A percentile compares a stretch with the other conserved stretches of the same genome.
Evolutionary conservation across 2,113 vertebrate genomes (phyloP).

Genomic region (Thalassoma bifasciatum): DNA sequence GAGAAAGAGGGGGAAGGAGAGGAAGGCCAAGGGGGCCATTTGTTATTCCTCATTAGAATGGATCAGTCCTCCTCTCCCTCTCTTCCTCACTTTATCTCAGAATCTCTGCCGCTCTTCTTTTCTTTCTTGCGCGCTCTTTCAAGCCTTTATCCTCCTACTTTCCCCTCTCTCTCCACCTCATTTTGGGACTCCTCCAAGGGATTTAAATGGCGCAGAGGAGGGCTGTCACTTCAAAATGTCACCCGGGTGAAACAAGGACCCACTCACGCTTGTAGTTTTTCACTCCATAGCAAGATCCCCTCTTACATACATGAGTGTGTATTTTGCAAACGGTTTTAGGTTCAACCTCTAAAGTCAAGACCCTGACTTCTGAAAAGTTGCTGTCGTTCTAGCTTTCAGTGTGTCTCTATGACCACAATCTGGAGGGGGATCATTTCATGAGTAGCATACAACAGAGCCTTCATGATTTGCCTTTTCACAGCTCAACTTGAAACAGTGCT

Average conservation of each 20-base stretch:
- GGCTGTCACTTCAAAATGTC: constrained; percentile 79
- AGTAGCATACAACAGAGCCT: constrained; percentile 13
- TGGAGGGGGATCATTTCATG: constrained; percentile 32
- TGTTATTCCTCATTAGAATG: constrained; percentile 84
- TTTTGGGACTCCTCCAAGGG: constrained; percentile 58
- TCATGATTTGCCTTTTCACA: constrained; percentile 28
- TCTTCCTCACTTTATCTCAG: constrained; percentile 51
- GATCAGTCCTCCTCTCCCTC: constrained; percentile 58
- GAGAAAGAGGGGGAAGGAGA: constrained; percentile 63
- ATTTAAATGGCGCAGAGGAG: constrained; percentile 70
- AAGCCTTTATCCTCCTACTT: constrained; percentile 16
- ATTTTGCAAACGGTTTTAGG: constrained; percentile 21
- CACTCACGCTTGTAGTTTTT: constrained; percentile 62
- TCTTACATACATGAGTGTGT: constrained; percentile 26
- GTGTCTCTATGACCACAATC: not conserved
- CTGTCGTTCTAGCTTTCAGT: not conserved
- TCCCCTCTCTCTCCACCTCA: constrained; percentile 28
- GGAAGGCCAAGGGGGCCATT: constrained; percentile 69
- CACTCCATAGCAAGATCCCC: constrained; percentile 38
- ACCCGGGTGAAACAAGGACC: constrained; percentile 72
- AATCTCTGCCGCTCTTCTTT: constrained; percentile 39
- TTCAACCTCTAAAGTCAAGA: constrained; percentile 38
- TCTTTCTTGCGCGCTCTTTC: constrained; percentile 42
- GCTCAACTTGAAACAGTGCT: constrained; percentile 52
- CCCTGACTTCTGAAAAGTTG: constrained; percentile 2